These are phyloP conservation scores for Sebastes melanostomus DNA, from an alignment of 2,797 vertebrate genomes.

Conservation along the genomic window DNA sequence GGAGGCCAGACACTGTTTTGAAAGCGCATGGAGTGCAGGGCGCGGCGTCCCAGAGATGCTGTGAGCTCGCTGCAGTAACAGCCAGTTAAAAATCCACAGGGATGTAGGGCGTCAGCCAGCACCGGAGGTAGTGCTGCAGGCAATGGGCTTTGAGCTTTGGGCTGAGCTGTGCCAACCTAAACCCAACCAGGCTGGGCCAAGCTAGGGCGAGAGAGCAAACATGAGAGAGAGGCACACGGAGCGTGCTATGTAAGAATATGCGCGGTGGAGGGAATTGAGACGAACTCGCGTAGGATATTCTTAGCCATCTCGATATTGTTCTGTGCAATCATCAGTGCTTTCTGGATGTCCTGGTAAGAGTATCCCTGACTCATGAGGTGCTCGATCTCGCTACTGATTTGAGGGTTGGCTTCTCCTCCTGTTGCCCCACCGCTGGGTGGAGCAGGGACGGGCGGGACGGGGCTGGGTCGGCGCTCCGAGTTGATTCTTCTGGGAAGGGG, in stretches of 20 bases:
- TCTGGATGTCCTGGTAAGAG: conserved; percentile 99
- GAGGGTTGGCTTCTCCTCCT: conserved; percentile 75
- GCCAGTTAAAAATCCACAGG: conserved; percentile 63
- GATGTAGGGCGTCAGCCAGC: conserved; percentile 53
- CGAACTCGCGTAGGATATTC: conserved; percentile 97
- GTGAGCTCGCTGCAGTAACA: conserved; percentile 58
- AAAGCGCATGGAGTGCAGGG: conserved; percentile 75
- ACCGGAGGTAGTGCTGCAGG: conserved; percentile 59
- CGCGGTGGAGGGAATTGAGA: conserved; percentile 91
- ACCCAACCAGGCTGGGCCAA: conserved; percentile 59
- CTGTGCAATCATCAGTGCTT: conserved; percentile 97
- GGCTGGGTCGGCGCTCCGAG: conserved; percentile 89
- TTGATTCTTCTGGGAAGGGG: conserved; percentile 94
- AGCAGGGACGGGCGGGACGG: conserved; percentile 56
- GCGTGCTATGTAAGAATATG: conserved; percentile 94
- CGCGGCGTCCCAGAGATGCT: conserved; percentile 55
- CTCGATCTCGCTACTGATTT: conserved; percentile 94
- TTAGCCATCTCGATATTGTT: conserved; percentile 99
- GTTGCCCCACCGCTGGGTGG: conserved; percentile 16
- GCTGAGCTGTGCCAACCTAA: conserved; percentile 47
- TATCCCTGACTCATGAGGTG: conserved; percentile 97
- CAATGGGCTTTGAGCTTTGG: conserved; percentile 47
- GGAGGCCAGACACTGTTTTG: conserved; percentile 61
- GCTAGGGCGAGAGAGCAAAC: conserved; percentile 58
- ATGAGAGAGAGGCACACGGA: conserved; percentile 1